Percentiles rank a stretch among this genome's conserved stretches.
Evolutionary conservation across 2,797 vertebrate species (phyloP).

Genomic region (Anguilla obscura): DNA sequence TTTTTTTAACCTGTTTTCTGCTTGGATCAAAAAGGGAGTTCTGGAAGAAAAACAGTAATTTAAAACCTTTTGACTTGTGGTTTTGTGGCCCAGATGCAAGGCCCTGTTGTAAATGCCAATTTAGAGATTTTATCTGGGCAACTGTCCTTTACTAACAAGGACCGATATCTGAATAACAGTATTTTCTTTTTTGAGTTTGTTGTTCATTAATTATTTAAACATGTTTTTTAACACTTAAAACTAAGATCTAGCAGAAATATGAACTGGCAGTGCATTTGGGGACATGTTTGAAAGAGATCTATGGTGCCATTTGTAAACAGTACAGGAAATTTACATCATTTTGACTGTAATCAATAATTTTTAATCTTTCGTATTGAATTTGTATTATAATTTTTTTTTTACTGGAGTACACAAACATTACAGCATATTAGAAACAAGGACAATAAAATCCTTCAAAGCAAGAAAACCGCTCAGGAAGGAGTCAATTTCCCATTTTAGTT

Average conservation of each 20-base stretch:
- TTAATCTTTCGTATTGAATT: constrained; percentile 33
- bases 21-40: constrained; percentile 68
- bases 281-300: not conserved
- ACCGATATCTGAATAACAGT: constrained; percentile 55
- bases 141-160: constrained; percentile 40
- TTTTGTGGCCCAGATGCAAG: constrained; percentile 44
- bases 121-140: constrained; percentile 61
- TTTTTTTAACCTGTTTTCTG: constrained; percentile 53
- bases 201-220: constrained; percentile 30
- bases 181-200: constrained; percentile 35
- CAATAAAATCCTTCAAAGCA: constrained; percentile 41
- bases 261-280: constrained; percentile 32
- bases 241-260: constrained; percentile 61
- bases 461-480: constrained; percentile 56
- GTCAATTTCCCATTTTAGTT: constrained; percentile 30
- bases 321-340: constrained; percentile 38
- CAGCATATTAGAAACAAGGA: constrained; percentile 32
- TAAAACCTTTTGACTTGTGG: constrained; percentile 55
- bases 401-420: constrained; percentile 35
- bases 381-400: constrained; percentile 31
- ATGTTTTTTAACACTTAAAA: constrained; percentile 60
- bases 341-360: constrained; percentile 6
- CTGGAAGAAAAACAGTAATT: constrained; percentile 50
- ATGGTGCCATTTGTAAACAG: constrained; percentile 20
- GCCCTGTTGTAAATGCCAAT: constrained; percentile 55